Evolutionary conservation across 2,113 vertebrate genomes (phyloP), one percentile per base, ranked within the genome.

Genomic region (Notiomystis cincta): DNA sequence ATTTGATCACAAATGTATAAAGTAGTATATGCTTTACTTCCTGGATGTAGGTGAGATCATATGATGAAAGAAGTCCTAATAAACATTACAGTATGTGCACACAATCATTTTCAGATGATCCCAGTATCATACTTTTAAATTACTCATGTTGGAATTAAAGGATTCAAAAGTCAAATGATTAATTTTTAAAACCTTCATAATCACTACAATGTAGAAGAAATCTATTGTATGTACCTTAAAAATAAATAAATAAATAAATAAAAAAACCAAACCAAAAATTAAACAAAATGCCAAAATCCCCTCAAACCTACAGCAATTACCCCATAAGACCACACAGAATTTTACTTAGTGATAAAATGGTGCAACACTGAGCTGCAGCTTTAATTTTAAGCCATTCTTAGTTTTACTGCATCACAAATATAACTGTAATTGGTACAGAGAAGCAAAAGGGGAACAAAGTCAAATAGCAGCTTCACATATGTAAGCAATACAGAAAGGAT

Each of bases 251-350:
- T n/a, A n/a, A n/a, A n/a, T n/a, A n/a, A n/a, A n/a, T n/a, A n/a
- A 11, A 13, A 11, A n/a, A 13, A 1, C 1, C 13, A 11, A 15
- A 4, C 10, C 9, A 66, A 44, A 17, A n/a, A n/a, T n/a, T n/a
- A 40, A 40, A 40, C 40, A 40, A 40, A 40, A 10, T 13, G 10
- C 40, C 10, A 40, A 40, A 11, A 40, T 13, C 40, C 16, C 10
- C 10, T 5, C 16, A 33, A 28, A 19, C 11, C 15, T 28, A 33
- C 6, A 33, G 1, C 18, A 40, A 15, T 15, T 7, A 61, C 5
- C 12, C 31, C 30, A 31, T 30, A 54, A 79, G 25, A 56, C 3
- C 3, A 72, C 11, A 38, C 7, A 72, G 47, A 72, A 76, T 75
- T 91, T 66, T 15, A 50, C 3, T 45, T 45, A n/a, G 6, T 61